A percentile compares a stretch with the other conserved stretches of the same genome.
Conservation (phyloP, 2,797 vertebrate genomes). For the Neosilurus mollespiculum region DNA sequence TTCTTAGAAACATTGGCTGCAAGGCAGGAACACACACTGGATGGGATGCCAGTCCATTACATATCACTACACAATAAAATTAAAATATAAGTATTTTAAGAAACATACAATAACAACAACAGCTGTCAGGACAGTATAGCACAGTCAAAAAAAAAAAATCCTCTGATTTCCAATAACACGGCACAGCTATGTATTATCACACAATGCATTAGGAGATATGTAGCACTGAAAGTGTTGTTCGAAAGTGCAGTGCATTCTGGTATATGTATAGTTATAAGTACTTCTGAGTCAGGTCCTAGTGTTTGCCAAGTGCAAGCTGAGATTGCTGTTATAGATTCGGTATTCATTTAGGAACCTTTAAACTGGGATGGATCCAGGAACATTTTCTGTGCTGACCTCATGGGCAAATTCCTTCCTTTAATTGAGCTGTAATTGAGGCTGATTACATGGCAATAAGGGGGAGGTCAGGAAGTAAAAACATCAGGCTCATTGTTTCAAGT, state of each 20-base stretch:
- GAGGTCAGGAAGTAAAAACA: constrained; percentile 52
- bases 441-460: constrained; percentile 67
- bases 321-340: constrained; percentile 53
- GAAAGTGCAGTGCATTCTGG: background rate
- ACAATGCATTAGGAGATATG: background rate
- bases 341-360: constrained; percentile 62
- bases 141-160: background rate
- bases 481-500: constrained; percentile 26
- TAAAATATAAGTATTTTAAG: background rate
- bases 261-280: background rate
- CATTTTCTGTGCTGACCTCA: constrained; percentile 65
- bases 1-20: background rate
- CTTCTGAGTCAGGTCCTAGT: constrained; percentile 3
- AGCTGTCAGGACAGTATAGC: background rate
- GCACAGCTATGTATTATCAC: background rate
- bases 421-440: constrained; percentile 70
- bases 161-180: background rate
- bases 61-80: background rate
- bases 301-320: constrained; percentile 41
- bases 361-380: constrained; percentile 61
- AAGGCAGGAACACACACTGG: background rate
- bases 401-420: constrained; percentile 66
- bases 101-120: too few species aligned
- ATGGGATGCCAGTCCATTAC: background rate
- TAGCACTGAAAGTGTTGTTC: background rate